Evolutionary conservation across 35 echinoderm and acorn worm species (phyloP), one percentile per base, ranked within the genome.

Genomic region (Ptychodera flava): DNA sequence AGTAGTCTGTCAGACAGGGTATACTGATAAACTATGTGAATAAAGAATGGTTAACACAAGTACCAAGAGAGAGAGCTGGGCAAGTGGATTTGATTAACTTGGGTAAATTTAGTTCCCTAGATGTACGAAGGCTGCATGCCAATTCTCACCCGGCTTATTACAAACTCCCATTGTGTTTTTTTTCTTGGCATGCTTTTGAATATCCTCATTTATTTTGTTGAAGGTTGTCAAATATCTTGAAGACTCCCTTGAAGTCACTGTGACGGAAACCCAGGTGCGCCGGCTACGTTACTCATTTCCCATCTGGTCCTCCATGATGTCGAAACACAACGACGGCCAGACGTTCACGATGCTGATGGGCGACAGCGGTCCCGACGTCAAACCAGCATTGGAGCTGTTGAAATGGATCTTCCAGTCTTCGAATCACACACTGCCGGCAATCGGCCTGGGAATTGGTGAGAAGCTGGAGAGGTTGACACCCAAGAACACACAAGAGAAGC

Each of bases 251-350:
- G 96, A 88, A 27, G 88, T 99, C 28, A 78, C 36, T 30, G 92
- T 99, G 16, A 79, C 86, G 16, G 85, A 87, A 15, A 92, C 64
- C 1, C 83, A 80, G 16, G 85, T 92, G 15, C 87, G 91, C 31
- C 90, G 96, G 0, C 88, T 99, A 38, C 89, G 88, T 38, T 92
- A 94, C 38, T 88, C 92, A 0, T 76, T 94, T 16, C 90, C 81
- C 31, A 89, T 92, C 22, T 99, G 96, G 96, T 94, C 91, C 1
- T 90, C 90, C 30, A 90, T 86, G 86, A 99, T 99, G 96, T 45
- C 86, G 64, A 87, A 64, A 64, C 22, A 79, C 36, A 81, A 80
- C 16, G 93, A 93, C 31, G 91, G 82, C 29, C 87, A 92, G 37
- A 79, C 88, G 0, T 99, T 99, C 35, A 89, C 85, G 1, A 12